Conservation (phyloP, 2,113 vertebrate species). For the Carassius auratus region DNA sequence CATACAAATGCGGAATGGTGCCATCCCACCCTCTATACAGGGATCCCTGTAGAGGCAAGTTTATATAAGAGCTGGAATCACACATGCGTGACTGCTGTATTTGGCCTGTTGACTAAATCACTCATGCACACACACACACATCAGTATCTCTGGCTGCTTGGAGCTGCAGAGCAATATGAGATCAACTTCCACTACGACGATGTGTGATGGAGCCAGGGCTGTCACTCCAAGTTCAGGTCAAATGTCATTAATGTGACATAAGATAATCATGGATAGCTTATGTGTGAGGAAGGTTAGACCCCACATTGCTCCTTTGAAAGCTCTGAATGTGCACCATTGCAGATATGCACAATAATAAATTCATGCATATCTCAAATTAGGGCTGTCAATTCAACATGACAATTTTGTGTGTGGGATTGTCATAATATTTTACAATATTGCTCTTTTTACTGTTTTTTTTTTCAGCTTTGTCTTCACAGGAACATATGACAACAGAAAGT, state of each 20-base stretch:
- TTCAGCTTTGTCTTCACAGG: too few species aligned
- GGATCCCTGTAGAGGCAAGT: conserved; percentile 19
- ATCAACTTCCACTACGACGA: background rate
- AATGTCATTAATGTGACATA: background rate
- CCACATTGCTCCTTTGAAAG: background rate
- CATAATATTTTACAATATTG: too few species aligned
- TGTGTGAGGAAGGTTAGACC: background rate
- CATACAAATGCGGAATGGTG: background rate
- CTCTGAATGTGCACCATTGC: background rate
- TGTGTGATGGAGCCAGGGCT: background rate
- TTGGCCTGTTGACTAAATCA: conserved; percentile 40
- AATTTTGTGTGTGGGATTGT: too few species aligned
- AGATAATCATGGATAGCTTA: background rate
- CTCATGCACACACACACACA: conserved; percentile 22
- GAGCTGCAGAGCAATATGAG: background rate
- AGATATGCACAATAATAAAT: background rate
- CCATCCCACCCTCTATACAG: conserved; percentile 19
- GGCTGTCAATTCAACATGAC: too few species aligned
- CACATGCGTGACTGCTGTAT: conserved; percentile 34
- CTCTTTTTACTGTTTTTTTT: too few species aligned
- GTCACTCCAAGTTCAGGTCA: background rate
- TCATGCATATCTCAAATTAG: background rate
- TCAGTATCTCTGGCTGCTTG: background rate
- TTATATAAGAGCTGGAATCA: conserved; percentile 50
- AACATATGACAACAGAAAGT: too few species aligned